Conservation (phyloP, 2,113 vertebrate genomes). For the Seriola rivoliana region DNA sequence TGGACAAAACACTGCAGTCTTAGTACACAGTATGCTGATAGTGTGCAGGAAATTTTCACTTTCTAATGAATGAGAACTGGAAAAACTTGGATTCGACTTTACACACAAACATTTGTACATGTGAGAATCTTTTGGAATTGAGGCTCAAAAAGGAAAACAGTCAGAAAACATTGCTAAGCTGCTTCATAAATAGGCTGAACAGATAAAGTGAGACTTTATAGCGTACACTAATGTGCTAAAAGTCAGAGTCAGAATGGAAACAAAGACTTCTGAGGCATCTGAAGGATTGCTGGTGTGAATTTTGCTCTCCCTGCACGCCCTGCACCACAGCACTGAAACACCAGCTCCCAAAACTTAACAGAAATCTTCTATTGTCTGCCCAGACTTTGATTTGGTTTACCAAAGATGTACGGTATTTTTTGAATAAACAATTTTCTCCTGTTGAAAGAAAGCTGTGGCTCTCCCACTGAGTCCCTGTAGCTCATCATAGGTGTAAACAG, state of each 20-base stretch:
- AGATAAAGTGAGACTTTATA: neutral
- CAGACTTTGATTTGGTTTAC: conserved; percentile 30
- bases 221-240: neutral
- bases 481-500: conserved; percentile 7
- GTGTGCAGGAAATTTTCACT: neutral
- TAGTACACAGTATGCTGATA: no score
- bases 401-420: neutral
- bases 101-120: neutral
- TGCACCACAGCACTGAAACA: neutral
- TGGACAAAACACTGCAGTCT: neutral
- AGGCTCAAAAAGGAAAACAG: neutral
- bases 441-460: neutral
- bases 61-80: neutral
- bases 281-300: neutral
- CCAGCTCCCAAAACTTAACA: neutral
- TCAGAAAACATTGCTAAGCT: neutral
- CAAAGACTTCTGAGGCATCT: neutral
- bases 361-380: neutral
- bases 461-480: neutral
- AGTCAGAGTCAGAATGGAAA: neutral
- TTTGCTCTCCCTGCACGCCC: neutral
- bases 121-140: neutral
- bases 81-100: neutral
- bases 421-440: neutral
- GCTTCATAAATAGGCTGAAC: neutral